Conservation (phyloP, 2,888 invertebrate genomes). For the Ennomos fuscantarius region DNA sequence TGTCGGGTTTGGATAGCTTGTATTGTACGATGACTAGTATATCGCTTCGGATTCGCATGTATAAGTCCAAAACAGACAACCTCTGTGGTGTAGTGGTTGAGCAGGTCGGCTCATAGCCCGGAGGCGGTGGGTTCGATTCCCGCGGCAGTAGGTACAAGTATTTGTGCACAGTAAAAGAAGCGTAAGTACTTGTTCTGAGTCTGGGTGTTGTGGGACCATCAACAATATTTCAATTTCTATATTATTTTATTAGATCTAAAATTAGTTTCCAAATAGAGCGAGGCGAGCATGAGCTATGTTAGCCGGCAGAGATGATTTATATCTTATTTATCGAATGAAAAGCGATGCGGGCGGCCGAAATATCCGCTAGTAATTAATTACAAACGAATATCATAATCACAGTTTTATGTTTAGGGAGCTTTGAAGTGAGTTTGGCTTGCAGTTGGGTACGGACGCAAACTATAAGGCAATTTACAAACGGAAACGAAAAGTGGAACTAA, state of each 20-base stretch:
- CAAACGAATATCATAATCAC: slow-evolving; percentile 55
- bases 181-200: too few species aligned
- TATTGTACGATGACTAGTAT: neutral
- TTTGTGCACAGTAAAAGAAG: too few species aligned
- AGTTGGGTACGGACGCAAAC: neutral
- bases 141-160: too few species aligned
- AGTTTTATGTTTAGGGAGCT: slow-evolving; percentile 36
- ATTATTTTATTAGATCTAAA: slow-evolving; percentile 20
- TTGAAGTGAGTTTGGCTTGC: slow-evolving; percentile 42
- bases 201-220: too few species aligned
- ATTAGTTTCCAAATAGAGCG: slow-evolving; percentile 32
- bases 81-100: too few species aligned
- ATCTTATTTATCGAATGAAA: slow-evolving; percentile 47
- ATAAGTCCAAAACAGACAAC: too few species aligned
- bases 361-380: slow-evolving; percentile 48
- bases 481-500: too few species aligned
- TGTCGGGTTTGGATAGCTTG: neutral
- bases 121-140: too few species aligned
- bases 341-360: slow-evolving; percentile 43
- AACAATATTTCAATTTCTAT: slow-evolving; percentile 28
- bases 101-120: too few species aligned
- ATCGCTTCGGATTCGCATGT: too few species aligned
- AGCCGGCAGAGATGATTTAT: slow-evolving; percentile 46
- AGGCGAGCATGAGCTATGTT: slow-evolving; percentile 39
- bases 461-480: slow-evolving; percentile 1